Evolutionary conservation across 2,888 invertebrate species (phyloP).

Genomic region (Caenorhabditis doughertyi): DNA sequence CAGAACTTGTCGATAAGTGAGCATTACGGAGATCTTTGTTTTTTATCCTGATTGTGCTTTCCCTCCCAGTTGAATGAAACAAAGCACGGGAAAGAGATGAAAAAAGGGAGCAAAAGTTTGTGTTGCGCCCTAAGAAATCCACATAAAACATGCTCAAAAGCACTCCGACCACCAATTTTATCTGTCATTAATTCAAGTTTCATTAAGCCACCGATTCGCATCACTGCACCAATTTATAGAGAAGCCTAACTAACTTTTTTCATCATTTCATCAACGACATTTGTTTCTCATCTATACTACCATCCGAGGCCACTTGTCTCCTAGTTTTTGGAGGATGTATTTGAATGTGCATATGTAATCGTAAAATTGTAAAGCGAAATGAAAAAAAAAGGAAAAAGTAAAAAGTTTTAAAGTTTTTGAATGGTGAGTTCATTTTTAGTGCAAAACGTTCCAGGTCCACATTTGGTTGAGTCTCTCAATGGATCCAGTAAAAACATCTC

Average conservation of each 20-base stretch:
- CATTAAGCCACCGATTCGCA: conserved; percentile 63
- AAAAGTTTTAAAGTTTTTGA: background rate
- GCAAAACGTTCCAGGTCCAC: too few relatives aligned
- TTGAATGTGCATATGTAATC: conserved; percentile 27
- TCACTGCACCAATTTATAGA: conserved; percentile 58
- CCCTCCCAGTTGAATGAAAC: conserved; percentile 24
- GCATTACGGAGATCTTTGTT: conserved; percentile 5
- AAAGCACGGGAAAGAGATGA: conserved; percentile 28
- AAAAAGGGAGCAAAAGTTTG: conserved; percentile 37
- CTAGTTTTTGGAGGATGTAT: conserved; percentile 9
- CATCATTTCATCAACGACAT: conserved; percentile 52
- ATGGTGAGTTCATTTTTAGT: conserved; percentile 1
- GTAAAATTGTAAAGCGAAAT: conserved; percentile 27
- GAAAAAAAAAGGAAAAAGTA: conserved; percentile 14
- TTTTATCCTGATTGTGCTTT: conserved; percentile 30
- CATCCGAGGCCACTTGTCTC: background rate
- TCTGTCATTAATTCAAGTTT: conserved; percentile 64
- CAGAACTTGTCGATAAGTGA: background rate
- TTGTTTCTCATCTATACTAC: conserved; percentile 26
- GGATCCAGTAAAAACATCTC: too few relatives aligned
- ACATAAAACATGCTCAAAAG: conserved; percentile 56
- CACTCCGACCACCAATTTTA: conserved; percentile 58
- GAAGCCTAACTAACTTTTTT: conserved; percentile 21
- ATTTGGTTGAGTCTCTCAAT: background rate
- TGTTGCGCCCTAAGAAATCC: conserved; percentile 40